Conservation (phyloP, 2,113 vertebrate genomes). For the Onychostoma macrolepis region DNA sequence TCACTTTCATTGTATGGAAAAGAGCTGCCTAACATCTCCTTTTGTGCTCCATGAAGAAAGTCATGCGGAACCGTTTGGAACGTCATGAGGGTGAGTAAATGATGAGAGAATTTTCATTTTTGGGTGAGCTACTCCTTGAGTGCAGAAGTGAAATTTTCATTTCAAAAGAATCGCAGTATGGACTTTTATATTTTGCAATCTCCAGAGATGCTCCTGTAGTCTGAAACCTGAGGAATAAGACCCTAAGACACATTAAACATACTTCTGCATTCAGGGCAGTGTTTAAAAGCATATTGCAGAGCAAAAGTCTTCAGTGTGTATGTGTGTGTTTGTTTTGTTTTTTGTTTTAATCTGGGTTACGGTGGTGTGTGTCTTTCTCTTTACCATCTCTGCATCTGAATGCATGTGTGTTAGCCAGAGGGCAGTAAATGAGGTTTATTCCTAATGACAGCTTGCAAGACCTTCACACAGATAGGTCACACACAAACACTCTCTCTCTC, state of each 20-base stretch:
- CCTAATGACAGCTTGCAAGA: conserved; percentile 71
- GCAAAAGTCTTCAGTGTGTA: background rate
- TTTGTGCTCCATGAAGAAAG: conserved; percentile 2
- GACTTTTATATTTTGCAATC: background rate
- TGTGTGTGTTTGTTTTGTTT: background rate
- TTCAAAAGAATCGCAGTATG: background rate
- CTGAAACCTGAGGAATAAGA: conserved; percentile 1
- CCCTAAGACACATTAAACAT: background rate
- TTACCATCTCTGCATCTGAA: conserved; percentile 27
- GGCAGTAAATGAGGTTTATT: conserved; percentile 73
- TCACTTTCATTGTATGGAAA: conserved; percentile 2
- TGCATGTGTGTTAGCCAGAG: conserved; percentile 61
- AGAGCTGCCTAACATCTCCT: background rate
- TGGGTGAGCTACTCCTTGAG: background rate
- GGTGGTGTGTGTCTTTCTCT: conserved; percentile 3
- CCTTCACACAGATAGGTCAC: conserved; percentile 70
- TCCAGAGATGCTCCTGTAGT: background rate
- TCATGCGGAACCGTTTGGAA: background rate
- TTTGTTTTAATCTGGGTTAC: background rate
- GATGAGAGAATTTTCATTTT: background rate
- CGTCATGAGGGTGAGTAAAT: background rate
- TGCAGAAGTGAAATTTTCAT: background rate
- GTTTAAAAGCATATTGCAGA: background rate
- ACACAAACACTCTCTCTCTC: conserved; percentile 40
- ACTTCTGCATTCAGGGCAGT: background rate